These are phyloP conservation scores for Acropora tenuis DNA, from an alignment of 64 coral and sea anemone genomes.

Conservation along the genomic window DNA sequence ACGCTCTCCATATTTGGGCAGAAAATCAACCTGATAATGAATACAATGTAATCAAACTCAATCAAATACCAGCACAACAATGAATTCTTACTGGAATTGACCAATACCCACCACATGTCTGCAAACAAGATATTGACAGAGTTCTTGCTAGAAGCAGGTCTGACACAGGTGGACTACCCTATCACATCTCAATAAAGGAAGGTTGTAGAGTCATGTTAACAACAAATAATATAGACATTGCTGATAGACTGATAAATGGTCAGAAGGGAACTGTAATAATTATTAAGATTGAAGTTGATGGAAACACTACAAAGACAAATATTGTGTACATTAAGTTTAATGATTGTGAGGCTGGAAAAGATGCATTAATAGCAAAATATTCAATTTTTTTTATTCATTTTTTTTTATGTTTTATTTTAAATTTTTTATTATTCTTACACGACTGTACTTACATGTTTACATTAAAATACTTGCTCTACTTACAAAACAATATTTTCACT, in stretches of 20 bases:
- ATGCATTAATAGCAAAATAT: background rate
- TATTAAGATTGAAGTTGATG: slow-evolving; percentile 19
- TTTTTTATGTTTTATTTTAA: too few species aligned
- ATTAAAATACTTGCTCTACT: too few species aligned
- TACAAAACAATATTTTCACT: too few species aligned
- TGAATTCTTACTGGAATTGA: slow-evolving; percentile 64
- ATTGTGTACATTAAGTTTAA: slow-evolving; percentile 28
- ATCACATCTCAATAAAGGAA: slow-evolving; percentile 49
- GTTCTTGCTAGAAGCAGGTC: slow-evolving; percentile 45
- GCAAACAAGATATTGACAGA: slow-evolving; percentile 61
- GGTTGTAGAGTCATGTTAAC: slow-evolving; percentile 52
- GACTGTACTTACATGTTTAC: too few species aligned
- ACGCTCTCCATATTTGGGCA: slow-evolving; percentile 64
- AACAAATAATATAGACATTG: slow-evolving; percentile 41
- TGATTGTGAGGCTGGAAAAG: slow-evolving; percentile 27
- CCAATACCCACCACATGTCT: slow-evolving; percentile 62
- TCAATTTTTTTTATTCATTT: background rate
- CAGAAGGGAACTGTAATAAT: slow-evolving; percentile 46
- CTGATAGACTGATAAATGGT: slow-evolving; percentile 53
- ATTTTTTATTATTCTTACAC: too few species aligned
- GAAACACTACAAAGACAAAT: slow-evolving; percentile 29
- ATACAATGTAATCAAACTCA: slow-evolving; percentile 38
- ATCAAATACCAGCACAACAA: slow-evolving; percentile 64
- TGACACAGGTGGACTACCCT: slow-evolving; percentile 48
- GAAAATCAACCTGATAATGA: slow-evolving; percentile 68